These are phyloP conservation scores for Drosophila bocqueti DNA, from an alignment of 1,140 invertebrate genomes.

Conservation along the genomic window DNA sequence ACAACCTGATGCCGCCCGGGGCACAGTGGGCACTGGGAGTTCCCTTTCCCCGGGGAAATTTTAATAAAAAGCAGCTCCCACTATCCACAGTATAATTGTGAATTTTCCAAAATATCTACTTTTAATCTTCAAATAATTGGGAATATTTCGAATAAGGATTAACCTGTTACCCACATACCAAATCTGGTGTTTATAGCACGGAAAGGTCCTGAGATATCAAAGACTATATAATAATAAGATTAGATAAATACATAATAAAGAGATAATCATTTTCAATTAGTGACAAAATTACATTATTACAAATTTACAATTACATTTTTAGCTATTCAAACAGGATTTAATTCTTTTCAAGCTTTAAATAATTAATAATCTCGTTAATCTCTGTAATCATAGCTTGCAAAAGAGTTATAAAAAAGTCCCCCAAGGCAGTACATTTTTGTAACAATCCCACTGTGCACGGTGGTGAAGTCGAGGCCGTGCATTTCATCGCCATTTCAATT, in stretches of 20 bases:
- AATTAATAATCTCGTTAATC: too few species aligned
- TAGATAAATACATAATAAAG: too few species aligned
- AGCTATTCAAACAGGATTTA: too few species aligned
- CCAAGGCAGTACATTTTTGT: neutral
- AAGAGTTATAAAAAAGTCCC: too few species aligned
- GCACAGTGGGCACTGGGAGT: constrained; percentile 21
- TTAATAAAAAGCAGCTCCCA: too few species aligned
- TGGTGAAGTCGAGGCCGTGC: constrained; percentile 37
- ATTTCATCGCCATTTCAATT: constrained; percentile 84
- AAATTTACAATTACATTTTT: too few species aligned
- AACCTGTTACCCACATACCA: neutral
- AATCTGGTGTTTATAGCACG: neutral
- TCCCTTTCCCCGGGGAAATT: neutral
- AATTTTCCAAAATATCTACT: neutral
- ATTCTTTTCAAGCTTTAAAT: neutral
- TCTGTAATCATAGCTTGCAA: too few species aligned
- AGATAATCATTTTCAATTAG: too few species aligned
- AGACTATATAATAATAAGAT: neutral
- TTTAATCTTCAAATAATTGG: neutral
- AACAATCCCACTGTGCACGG: constrained; percentile 36
- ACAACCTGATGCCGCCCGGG: constrained; percentile 31
- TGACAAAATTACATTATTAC: too few species aligned
- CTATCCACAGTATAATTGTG: too few species aligned
- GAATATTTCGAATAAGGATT: neutral
- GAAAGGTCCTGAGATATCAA: neutral